Conservation (phyloP, 2,797 vertebrate species). For the Poecile montanus region DNA sequence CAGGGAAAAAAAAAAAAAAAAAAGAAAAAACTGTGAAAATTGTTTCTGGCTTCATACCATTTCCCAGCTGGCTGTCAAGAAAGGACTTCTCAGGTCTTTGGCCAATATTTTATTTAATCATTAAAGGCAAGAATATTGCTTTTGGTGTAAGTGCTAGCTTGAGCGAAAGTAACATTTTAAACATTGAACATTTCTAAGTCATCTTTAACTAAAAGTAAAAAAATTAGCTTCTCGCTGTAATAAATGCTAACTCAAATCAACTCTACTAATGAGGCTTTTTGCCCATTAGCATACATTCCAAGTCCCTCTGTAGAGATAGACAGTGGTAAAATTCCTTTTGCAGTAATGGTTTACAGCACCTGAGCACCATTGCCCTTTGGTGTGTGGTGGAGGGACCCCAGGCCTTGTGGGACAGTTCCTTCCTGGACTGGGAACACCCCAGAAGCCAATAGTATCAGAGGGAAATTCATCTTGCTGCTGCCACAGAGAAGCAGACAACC, state of each 20-base stretch:
- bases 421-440: background rate
- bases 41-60: background rate
- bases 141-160: background rate
- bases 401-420: background rate
- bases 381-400: fast-evolving
- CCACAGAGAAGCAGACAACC: background rate
- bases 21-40: background rate
- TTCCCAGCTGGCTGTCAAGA: background rate
- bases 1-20: fast-evolving
- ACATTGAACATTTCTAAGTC: background rate
- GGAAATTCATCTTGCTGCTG: background rate
- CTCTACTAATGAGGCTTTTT: background rate
- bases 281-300: background rate
- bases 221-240: background rate
- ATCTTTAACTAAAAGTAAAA: background rate
- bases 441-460: fast-evolving
- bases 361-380: fast-evolving
- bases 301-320: background rate
- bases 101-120: background rate
- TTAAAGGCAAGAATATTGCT: background rate
- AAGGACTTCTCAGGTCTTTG: background rate
- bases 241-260: background rate
- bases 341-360: no score
- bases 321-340: background rate
- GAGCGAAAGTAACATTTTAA: background rate